Evolutionary conservation across 2,797 vertebrate genomes (phyloP).

Genomic region (Artibeus jamaicensis): DNA sequence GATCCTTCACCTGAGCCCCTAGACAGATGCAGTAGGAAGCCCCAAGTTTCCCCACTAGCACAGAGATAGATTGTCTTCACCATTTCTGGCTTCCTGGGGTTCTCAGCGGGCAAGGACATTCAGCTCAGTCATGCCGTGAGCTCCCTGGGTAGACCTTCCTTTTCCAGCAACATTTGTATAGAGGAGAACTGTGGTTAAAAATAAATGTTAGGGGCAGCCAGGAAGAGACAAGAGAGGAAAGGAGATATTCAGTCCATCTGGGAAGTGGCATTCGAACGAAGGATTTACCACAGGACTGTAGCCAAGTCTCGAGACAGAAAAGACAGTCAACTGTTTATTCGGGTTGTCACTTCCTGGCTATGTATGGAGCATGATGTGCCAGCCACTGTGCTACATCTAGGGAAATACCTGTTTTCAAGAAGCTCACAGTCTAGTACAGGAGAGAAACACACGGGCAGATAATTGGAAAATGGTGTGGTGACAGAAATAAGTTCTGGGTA

Average conservation of each 20-base stretch:
- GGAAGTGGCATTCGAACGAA: neutral
- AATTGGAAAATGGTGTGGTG: constrained; percentile 16
- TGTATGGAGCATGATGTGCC: neutral
- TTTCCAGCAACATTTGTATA: neutral
- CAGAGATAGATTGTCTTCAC: neutral
- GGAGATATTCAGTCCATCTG: neutral
- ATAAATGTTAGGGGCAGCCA: neutral
- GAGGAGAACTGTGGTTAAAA: constrained; percentile 1
- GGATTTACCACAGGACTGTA: neutral
- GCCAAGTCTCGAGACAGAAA: neutral
- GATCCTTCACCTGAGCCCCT: neutral
- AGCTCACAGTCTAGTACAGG: neutral
- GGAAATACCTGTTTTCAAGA: neutral
- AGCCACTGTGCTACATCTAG: neutral
- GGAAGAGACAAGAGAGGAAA: constrained; percentile 7
- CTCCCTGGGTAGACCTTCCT: neutral
- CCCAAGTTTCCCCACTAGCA: neutral
- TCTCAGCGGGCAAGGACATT: constrained; percentile 22
- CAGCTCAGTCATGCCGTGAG: neutral
- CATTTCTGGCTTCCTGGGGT: constrained; percentile 24
- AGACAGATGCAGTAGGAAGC: neutral
- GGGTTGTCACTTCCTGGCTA: neutral
- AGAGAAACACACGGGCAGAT: neutral
- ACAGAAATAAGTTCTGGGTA: neutral
- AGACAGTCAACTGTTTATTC: neutral